phyloP scores from a whole-genome alignment of 2,888 invertebrate species.

The Thecocarcelia acutangulata region DNA sequence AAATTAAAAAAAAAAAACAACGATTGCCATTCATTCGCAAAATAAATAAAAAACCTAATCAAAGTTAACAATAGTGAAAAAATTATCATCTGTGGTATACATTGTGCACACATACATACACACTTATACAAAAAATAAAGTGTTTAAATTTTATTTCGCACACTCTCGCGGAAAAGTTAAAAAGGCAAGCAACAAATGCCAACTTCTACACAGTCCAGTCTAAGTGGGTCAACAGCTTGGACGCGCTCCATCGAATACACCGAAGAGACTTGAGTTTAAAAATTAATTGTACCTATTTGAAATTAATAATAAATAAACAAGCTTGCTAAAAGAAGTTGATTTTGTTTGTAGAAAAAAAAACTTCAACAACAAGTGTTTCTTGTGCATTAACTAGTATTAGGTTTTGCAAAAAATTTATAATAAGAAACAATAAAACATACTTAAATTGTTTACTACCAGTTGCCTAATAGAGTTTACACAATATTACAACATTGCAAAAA shows the following conservation, averaged over 20 bases:
- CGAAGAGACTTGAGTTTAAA: conserved; percentile 36
- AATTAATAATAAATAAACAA: neutral
- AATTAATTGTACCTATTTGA: neutral
- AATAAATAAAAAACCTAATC: conserved; percentile 6
- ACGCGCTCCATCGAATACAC: conserved; percentile 52
- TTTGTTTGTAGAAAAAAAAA: conserved; percentile 36
- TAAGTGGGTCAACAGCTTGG: conserved; percentile 70
- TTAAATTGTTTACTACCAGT: conserved; percentile 22
- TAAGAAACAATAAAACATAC: conserved; percentile 44
- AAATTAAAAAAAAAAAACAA: conserved; percentile 41
- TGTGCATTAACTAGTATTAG: conserved; percentile 23
- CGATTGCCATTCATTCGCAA: conserved; percentile 52
- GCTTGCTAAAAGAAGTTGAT: conserved; percentile 19
- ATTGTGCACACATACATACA: conserved; percentile 1
- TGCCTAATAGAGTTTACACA: conserved; percentile 53
- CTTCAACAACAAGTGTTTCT: conserved; percentile 43
- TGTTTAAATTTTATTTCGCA: conserved; percentile 43
- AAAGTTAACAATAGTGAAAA: conserved; percentile 40
- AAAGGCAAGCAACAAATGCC: conserved; percentile 50
- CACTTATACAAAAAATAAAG: conserved; percentile 16
- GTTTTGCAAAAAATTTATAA: conserved; percentile 36
- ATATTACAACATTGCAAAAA: conserved; percentile 31
- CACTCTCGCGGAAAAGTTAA: conserved; percentile 45
- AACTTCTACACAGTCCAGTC: conserved; percentile 54
- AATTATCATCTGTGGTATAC: conserved; percentile 33